Percentiles rank a stretch among this genome's conserved stretches.
Conservation (phyloP, 23 tunicate genomes). For the Trididemnum nubilum region DNA sequence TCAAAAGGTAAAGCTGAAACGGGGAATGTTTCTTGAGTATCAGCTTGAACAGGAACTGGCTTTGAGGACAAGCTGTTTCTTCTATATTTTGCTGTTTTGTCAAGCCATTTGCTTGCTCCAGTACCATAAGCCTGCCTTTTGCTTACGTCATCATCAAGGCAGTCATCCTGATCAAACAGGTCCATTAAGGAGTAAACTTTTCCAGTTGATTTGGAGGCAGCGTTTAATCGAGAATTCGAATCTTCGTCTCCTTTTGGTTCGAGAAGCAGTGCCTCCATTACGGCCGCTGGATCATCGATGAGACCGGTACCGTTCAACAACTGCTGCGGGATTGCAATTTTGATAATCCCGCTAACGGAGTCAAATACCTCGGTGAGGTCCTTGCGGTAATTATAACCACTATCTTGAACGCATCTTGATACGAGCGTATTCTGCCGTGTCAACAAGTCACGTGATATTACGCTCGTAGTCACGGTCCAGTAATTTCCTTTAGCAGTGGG, state of each 20-base stretch:
- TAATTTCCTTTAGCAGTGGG: constrained; percentile 98
- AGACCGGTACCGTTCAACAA: constrained; percentile 55
- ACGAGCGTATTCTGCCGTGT: constrained; percentile 94
- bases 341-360: constrained; percentile 60
- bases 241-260: constrained; percentile 78
- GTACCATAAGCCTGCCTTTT: not conserved
- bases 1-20: not conserved
- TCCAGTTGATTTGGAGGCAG: not conserved
- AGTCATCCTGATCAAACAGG: constrained; percentile 63
- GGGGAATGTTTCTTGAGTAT: not conserved
- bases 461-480: constrained; percentile 81
- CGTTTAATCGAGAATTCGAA: not conserved
- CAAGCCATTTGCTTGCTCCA: not conserved
- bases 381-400: constrained; percentile 80
- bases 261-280: constrained; percentile 78
- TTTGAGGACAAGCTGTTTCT: not conserved
- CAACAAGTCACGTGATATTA: constrained; percentile 84
- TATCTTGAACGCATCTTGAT: constrained; percentile 88
- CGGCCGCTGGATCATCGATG: constrained; percentile 73
- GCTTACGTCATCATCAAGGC: constrained; percentile 50
- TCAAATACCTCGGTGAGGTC: constrained; percentile 92
- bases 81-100: not conserved
- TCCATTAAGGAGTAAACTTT: constrained; percentile 48
- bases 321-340: constrained; percentile 65
- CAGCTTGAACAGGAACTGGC: not conserved